Percentiles rank a stretch among this genome's conserved stretches.
phyloP scores from a whole-genome alignment of 2,888 invertebrate genomes.

The Hypomecis punctinalis region DNA sequence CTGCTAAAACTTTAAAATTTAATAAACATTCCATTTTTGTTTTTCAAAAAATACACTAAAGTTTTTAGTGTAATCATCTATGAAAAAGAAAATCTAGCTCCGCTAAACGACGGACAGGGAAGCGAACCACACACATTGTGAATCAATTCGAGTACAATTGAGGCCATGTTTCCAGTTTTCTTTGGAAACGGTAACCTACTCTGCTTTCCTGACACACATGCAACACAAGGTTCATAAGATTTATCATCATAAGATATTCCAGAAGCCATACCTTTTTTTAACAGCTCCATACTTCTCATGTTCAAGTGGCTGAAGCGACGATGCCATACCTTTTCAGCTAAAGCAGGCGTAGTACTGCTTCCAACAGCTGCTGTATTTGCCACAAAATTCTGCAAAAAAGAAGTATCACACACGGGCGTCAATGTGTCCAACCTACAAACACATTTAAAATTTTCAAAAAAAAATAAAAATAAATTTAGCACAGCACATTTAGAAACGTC shows the following conservation, averaged over 20 bases:
- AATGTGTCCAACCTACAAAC: constrained; percentile 12
- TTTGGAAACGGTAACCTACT: constrained; percentile 37
- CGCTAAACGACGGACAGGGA: no score
- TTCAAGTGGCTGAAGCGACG: constrained; percentile 39
- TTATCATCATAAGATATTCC: constrained; percentile 30
- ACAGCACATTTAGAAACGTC: constrained; percentile 6
- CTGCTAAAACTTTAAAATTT: no score
- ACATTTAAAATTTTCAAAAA: constrained; percentile 15
- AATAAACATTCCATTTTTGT: no score
- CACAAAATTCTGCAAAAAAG: background rate
- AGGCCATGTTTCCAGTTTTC: constrained; percentile 6
- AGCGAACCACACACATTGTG: no score
- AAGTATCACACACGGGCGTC: background rate
- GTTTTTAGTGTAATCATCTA: constrained; percentile 20
- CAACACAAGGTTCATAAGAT: constrained; percentile 12
- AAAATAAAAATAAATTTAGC: no score
- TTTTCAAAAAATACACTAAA: no score
- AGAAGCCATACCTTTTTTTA: constrained; percentile 35
- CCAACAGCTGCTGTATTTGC: background rate
- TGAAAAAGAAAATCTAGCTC: constrained; percentile 6
- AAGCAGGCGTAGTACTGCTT: no score
- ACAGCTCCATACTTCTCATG: constrained; percentile 29
- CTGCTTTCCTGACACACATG: constrained; percentile 36
- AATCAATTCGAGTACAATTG: no score
- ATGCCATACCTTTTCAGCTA: constrained; percentile 40